Conservation (phyloP, 2,888 invertebrate genomes). For the Drosophila fungiperda region DNA sequence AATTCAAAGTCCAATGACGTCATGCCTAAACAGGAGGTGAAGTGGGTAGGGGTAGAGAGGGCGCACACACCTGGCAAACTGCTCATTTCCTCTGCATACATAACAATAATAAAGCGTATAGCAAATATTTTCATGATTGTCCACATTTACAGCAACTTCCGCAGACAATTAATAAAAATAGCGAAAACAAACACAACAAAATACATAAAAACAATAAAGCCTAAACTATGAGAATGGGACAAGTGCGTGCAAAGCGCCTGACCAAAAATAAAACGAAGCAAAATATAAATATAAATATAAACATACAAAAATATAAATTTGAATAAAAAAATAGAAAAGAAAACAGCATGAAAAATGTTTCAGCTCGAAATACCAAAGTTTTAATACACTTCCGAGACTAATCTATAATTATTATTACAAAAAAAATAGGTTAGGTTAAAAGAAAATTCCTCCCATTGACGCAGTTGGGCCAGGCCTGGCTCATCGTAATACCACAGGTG, state of each 20-base stretch:
- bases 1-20: constrained; percentile 41
- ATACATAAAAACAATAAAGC: neutral
- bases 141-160: constrained; percentile 76
- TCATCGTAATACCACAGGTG: too few species aligned
- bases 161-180: constrained; percentile 67
- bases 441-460: neutral
- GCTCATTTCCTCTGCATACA: constrained; percentile 37
- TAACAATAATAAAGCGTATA: constrained; percentile 30
- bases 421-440: neutral
- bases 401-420: neutral
- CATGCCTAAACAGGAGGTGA: constrained; percentile 14
- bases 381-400: neutral
- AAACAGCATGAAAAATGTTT: neutral
- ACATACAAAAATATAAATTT: neutral
- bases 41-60: neutral
- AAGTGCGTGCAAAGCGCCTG: constrained; percentile 28
- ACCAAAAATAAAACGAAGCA: constrained; percentile 17
- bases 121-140: constrained; percentile 71
- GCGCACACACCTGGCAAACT: constrained; percentile 21
- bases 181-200: constrained; percentile 8
- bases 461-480: neutral
- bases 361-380: neutral
- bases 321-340: neutral
- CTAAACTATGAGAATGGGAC: neutral
- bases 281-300: neutral